These are phyloP conservation scores for Rhagonycha fulva DNA, from an alignment of 2,888 invertebrate species.

Conservation along the genomic window DNA sequence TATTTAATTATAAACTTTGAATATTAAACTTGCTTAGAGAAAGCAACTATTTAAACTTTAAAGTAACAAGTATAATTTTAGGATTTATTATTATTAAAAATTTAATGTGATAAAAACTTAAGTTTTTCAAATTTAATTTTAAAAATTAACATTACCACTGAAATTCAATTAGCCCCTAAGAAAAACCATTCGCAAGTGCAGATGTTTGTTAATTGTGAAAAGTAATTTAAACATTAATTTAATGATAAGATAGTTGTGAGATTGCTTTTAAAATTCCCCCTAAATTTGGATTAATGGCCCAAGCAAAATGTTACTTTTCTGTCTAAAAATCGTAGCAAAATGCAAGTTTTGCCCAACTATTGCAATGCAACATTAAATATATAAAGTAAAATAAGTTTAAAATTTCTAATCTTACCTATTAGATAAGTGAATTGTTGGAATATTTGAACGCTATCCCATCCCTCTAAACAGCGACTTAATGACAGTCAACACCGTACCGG, in stretches of 20 bases:
- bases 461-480: slow-evolving; percentile 33
- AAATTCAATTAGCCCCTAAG: background rate
- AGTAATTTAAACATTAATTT: background rate
- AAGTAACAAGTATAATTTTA: background rate
- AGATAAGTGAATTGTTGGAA: slow-evolving; percentile 10
- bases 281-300: background rate
- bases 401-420: slow-evolving; percentile 18
- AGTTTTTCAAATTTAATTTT: background rate
- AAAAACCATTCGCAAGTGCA: background rate
- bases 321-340: background rate
- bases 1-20: background rate
- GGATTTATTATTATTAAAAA: background rate
- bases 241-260: background rate
- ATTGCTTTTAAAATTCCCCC: background rate
- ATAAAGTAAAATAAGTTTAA: background rate
- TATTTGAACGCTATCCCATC: slow-evolving; percentile 39
- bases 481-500: slow-evolving; percentile 37
- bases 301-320: background rate
- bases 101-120: background rate
- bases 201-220: background rate
- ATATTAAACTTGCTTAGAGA: background rate
- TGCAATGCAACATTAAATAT: background rate
- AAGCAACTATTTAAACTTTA: background rate
- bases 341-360: too few species aligned
- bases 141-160: background rate